phyloP scores from a whole-genome alignment of 2,888 invertebrate species.

The Arctia plantaginis region DNA sequence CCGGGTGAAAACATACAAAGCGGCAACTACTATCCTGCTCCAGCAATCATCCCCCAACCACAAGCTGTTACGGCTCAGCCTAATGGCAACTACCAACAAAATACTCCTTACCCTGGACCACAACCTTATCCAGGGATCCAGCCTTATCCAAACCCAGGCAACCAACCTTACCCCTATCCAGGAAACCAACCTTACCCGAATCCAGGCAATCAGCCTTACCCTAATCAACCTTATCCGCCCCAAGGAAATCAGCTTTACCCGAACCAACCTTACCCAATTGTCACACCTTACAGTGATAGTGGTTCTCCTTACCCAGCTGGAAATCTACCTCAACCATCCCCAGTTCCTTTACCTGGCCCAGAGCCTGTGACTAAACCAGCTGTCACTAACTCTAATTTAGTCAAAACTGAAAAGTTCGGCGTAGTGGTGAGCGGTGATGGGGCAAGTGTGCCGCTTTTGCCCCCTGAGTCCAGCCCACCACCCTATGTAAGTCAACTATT shows the following conservation, averaged over 20 bases:
- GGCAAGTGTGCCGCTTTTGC: constrained; percentile 55
- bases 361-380: constrained; percentile 2
- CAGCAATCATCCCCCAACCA: constrained; percentile 61
- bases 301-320: constrained; percentile 49
- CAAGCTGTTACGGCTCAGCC: constrained; percentile 23
- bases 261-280: constrained; percentile 19
- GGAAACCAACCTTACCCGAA: constrained; percentile 37
- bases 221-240: constrained; percentile 9
- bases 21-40: constrained; percentile 40
- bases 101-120: constrained; percentile 32
- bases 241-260: constrained; percentile 22
- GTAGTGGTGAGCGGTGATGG: constrained; percentile 42
- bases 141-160: constrained; percentile 28
- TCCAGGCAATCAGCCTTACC: constrained; percentile 21
- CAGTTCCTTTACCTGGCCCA: constrained; percentile 38
- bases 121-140: constrained; percentile 14
- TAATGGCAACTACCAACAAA: constrained; percentile 26
- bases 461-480: constrained; percentile 54
- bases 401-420: constrained; percentile 62
- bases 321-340: constrained; percentile 10
- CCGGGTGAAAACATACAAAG: constrained; percentile 42
- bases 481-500: constrained; percentile 57
- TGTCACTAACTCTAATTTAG: not conserved
- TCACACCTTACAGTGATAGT: not conserved
- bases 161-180: constrained; percentile 16